These are phyloP conservation scores for Melanotus villosus DNA, from an alignment of 2,888 invertebrate genomes.

Conservation along the genomic window DNA sequence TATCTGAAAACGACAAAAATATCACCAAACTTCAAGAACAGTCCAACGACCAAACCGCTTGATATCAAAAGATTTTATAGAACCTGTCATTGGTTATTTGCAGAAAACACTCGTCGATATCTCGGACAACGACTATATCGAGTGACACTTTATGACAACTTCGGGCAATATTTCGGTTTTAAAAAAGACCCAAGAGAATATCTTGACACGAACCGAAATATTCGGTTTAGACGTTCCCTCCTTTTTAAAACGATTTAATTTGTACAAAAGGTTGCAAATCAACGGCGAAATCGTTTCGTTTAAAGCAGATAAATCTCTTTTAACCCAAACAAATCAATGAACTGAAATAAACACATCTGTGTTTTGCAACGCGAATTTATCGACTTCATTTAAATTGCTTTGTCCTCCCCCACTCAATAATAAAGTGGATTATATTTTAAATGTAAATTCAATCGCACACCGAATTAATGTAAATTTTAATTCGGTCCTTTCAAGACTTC, in stretches of 20 bases:
- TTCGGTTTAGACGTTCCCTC: background rate
- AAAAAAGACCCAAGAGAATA: background rate
- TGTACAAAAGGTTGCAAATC: constrained; percentile 29
- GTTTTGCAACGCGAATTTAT: constrained; percentile 48
- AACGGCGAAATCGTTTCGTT: constrained; percentile 13
- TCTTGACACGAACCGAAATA: background rate
- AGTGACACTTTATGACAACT: background rate
- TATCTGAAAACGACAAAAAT: background rate
- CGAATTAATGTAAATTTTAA: constrained; percentile 20
- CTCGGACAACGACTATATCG: background rate
- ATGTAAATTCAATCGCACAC: constrained; percentile 20
- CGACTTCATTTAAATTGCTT: constrained; percentile 49
- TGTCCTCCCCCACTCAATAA: constrained; percentile 28
- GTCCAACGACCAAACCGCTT: background rate
- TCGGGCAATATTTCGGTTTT: background rate
- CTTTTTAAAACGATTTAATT: constrained; percentile 29
- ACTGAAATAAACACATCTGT: constrained; percentile 51
- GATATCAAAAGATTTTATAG: background rate
- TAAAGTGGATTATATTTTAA: constrained; percentile 27
- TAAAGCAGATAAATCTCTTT: constrained; percentile 45
- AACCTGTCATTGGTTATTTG: background rate
- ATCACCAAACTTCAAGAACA: too few relatives aligned
- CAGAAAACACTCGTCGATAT: background rate
- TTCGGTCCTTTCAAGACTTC: background rate
- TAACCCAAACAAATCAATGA: constrained; percentile 47